Base-by-base conservation (phyloP, 1,140 invertebrate species). In the Uloborus diversus region DNA sequence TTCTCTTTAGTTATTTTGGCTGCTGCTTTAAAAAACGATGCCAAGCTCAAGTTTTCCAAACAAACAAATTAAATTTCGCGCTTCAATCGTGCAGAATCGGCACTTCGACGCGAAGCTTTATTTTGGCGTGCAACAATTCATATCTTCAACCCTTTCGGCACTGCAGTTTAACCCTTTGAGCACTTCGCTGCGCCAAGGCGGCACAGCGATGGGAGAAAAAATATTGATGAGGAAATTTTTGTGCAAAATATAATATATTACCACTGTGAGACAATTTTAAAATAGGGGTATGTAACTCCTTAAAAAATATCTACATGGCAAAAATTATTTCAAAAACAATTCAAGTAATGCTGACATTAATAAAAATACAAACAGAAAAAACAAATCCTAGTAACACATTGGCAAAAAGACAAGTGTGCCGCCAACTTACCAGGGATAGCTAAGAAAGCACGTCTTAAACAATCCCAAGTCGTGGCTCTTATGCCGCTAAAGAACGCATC, bases 401-500 rank as follows among this genome's bases (percentile, higher is more conserved):
- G 23, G 32, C 20, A 57, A 42, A n/a, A 23, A 17, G 42, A 35
- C 57, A n/a, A 49, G 32, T 4, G 42, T 73, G 57, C n/a, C 28
- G 37, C n/a, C 33, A 14, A 73, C 70, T 73, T 73, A 73, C 70
- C 70, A n/a, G 17, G 59, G 37, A 32, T 5, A n/a, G 13, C 33
- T 17, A 28, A 35, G 51, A 57, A 68, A 59, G 5, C 30, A 70
- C 68, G 68, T 73, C 70, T 62, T 62, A 61, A 51, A 42, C 70
- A 62, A 62, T 78, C 47, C 59, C 32, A 56, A 65, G 61, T 78
- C 62, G 33, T 73, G 17, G 37, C 49, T 65, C 73, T 64, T 64
- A 64, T 42, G 71, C 59, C 51, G 42, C 42, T 56, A 78, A 78
- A 78, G 73, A 66, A 78, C 57, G 59, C 73, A 65, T 78, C 71